Conservation (phyloP, 2,797 vertebrate species). For the Sebastes umbrosus region DNA sequence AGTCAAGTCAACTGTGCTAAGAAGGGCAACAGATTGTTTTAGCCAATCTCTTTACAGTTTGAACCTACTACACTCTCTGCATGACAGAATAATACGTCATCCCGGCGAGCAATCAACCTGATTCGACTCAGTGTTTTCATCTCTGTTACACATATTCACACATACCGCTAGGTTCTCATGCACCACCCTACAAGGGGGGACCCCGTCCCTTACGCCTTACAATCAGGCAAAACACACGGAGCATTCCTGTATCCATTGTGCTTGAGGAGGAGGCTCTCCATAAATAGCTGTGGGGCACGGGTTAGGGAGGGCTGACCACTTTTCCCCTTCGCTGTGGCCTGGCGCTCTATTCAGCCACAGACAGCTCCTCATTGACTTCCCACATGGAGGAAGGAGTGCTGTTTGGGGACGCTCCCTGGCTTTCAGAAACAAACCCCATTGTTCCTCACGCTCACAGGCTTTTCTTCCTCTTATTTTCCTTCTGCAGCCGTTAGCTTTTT, state of each 20-base stretch:
- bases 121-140: not conserved
- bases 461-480: constrained; percentile 77
- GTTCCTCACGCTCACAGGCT: constrained; percentile 70
- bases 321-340: constrained; percentile 43
- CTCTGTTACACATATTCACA: constrained; percentile 6
- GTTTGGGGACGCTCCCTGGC: constrained; percentile 71
- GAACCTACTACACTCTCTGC: not conserved
- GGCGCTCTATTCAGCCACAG: constrained; percentile 54
- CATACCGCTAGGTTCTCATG: constrained; percentile 47
- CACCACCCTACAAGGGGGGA: constrained; percentile 47
- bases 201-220: constrained; percentile 34
- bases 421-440: constrained; percentile 80
- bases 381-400: constrained; percentile 71
- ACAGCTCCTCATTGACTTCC: constrained; percentile 60
- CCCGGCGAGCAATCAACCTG: not conserved
- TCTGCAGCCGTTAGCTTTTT: constrained; percentile 63
- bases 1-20: not conserved
- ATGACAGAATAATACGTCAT: not conserved
- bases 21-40: not conserved
- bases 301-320: constrained; percentile 49
- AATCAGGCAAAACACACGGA: constrained; percentile 42
- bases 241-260: constrained; percentile 75
- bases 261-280: constrained; percentile 62
- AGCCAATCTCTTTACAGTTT: not conserved
- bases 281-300: constrained; percentile 71